Conservation (phyloP, 2,113 vertebrate genomes). For the Pteronura brasiliensis region DNA sequence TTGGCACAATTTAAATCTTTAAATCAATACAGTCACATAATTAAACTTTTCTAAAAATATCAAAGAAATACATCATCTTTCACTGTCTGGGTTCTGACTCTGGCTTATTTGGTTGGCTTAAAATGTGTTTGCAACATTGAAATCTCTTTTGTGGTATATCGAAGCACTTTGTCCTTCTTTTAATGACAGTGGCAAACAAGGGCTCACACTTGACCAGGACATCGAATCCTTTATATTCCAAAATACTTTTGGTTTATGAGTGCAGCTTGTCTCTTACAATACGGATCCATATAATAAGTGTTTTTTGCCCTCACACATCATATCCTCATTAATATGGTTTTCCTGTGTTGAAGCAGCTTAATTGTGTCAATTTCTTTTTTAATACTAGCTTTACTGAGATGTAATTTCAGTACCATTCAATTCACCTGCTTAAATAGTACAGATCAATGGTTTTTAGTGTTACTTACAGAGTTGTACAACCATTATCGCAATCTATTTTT, state of each 20-base stretch:
- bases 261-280: neutral
- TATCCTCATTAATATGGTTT: neutral
- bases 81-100: neutral
- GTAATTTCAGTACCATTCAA: neutral
- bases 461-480: neutral
- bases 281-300: neutral
- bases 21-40: neutral
- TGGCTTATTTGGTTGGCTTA: constrained; percentile 1
- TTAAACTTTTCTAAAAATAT: constrained; percentile 35
- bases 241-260: neutral
- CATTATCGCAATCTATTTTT: neutral
- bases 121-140: neutral
- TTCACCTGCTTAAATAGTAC: neutral
- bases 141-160: neutral
- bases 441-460: neutral
- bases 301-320: neutral
- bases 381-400: neutral
- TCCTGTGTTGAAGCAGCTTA: neutral
- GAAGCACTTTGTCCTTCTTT: neutral
- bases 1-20: neutral
- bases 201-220: neutral
- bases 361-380: neutral
- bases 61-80: constrained; percentile 16
- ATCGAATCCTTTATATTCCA: neutral
- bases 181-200: neutral